A percentile compares a stretch with the other conserved stretches of the same genome.
These are phyloP conservation scores for Tribolium madens DNA, from an alignment of 1,140 invertebrate species.

Conservation along the genomic window DNA sequence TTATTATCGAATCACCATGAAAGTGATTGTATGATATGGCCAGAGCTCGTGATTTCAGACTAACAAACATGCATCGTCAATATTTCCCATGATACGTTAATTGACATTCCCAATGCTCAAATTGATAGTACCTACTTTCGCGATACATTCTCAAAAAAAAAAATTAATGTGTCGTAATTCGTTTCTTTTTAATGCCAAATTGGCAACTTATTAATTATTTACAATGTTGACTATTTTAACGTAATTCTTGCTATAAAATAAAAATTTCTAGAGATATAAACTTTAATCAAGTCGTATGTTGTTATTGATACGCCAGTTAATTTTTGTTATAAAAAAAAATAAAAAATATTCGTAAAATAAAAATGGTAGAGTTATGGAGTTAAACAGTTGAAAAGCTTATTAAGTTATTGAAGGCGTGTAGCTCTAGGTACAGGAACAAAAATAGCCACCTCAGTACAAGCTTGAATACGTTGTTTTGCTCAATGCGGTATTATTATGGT, in stretches of 20 bases:
- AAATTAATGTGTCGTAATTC: no score
- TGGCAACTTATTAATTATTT: neutral
- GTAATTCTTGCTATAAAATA: slow-evolving; percentile 21
- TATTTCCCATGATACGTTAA: neutral
- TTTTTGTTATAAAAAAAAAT: neutral
- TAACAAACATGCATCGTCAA: neutral
- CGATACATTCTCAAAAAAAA: no score
- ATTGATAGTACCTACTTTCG: no score
- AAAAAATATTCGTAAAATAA: no score
- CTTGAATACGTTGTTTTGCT: slow-evolving; percentile 15
- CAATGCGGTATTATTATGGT: slow-evolving; percentile 27
- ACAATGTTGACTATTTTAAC: neutral
- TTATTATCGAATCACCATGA: slow-evolving; percentile 40
- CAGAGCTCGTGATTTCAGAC: slow-evolving; percentile 19
- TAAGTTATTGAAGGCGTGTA: slow-evolving; percentile 14
- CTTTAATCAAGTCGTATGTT: neutral
- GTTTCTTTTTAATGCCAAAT: no score
- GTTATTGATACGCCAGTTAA: neutral
- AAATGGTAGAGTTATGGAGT: neutral
- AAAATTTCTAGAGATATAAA: slow-evolving; percentile 41
- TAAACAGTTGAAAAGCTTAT: neutral
- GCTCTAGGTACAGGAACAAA: neutral
- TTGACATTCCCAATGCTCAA: neutral
- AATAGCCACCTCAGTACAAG: slow-evolving; percentile 13
- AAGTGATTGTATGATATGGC: slow-evolving; percentile 23